phyloP scores from a whole-genome alignment of 2,797 vertebrate species.

The Sorex maritimensis region DNA sequence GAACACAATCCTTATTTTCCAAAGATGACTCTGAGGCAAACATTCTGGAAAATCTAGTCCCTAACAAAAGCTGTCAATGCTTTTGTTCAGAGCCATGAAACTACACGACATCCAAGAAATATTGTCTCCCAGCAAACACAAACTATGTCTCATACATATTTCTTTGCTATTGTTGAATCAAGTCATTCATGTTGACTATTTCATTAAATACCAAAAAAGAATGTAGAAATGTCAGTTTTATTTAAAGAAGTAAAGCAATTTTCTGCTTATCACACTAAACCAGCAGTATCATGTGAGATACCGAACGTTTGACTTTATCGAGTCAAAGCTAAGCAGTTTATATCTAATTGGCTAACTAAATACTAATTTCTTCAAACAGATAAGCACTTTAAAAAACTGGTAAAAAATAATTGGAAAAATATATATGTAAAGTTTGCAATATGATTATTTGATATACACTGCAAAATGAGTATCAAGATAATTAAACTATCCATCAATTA shows the following conservation, averaged over 20 bases:
- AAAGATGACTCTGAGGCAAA: background rate
- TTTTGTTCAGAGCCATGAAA: conserved; percentile 41
- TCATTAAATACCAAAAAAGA: conserved; percentile 52
- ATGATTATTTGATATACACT: background rate
- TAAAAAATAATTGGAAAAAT: background rate
- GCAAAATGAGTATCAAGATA: conserved; percentile 12
- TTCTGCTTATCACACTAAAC: background rate
- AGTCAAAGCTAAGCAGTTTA: conserved; percentile 27
- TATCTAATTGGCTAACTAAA: conserved; percentile 28
- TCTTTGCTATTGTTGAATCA: conserved; percentile 44
- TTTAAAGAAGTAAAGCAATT: background rate
- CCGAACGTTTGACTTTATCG: background rate
- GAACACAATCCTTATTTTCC: background rate
- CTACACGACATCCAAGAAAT: conserved; percentile 20
- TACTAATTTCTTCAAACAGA: conserved; percentile 22
- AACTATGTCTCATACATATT: conserved; percentile 20
- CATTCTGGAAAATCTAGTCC: background rate
- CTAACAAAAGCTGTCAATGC: conserved; percentile 4
- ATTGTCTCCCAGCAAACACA: background rate
- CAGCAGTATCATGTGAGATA: background rate
- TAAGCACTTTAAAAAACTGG: background rate
- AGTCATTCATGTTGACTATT: conserved; percentile 37
- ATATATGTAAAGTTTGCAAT: background rate
- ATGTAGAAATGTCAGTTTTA: conserved; percentile 50
- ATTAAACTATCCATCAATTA: conserved; percentile 1